Evolutionary conservation across 2,113 vertebrate species (phyloP), one percentile per base, ranked within the genome.

Genomic region (Catharus fuscescens): DNA sequence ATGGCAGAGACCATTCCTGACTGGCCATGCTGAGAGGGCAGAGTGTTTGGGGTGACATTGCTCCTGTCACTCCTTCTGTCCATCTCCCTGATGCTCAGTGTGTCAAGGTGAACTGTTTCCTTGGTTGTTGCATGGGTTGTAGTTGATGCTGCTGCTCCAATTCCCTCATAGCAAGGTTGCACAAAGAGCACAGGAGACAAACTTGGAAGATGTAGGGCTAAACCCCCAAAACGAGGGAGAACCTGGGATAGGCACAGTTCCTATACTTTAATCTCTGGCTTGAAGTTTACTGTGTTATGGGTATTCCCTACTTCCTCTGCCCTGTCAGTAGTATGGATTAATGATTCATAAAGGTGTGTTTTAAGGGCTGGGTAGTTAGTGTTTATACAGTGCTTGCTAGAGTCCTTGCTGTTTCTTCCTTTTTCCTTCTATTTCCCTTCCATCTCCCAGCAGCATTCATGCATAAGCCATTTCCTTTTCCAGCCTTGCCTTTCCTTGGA

Each of bases 261-360:
- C 15, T 77, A 3, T 45, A 12, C 47, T 83, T 93, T 8, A 57
- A 38, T 31, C 38, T 20, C 6, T 61, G 7, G 3, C 3, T 71
- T 95, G 61, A 72, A 53, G 52, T 87, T 12, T 67, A 29, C 15
- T 21, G 15, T 16, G 7, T 62, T 25, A 8, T 7, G 18, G 52
- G 6, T 85, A 21, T 92, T 78, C 85, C 32, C 54, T 81, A 38
- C 42, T 81, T 82, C 62, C 45, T n/a, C 48, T 95, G 73, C 59
- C 53, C 36, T 61, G 40, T 71, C 40, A 34, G 5, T 64, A 45
- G 14, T 25, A 14, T 32, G 80, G 83, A n/a, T 92, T 84, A 79
- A 67, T 89, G 86, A 95, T 93, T 93, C 83, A 81, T 28, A 32
- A 65, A 94, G 77, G 87, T 89, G 74, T 89, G 47, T 81, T 87